A percentile compares a stretch with the other conserved stretches of the same genome.
phyloP scores from a whole-genome alignment of 2,888 invertebrate species.

The Macaria liturata region DNA sequence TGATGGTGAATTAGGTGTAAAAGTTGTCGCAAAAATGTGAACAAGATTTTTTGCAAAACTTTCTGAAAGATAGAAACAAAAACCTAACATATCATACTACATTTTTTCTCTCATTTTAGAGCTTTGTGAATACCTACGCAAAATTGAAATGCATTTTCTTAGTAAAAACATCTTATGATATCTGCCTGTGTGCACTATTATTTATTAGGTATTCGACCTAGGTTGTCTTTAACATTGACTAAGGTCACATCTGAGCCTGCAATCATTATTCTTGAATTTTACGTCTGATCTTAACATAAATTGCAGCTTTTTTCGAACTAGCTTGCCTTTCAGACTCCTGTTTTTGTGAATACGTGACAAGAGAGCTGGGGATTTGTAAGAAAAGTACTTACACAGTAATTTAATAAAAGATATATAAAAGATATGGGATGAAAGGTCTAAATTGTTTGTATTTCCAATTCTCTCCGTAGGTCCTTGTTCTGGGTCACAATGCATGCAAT shows the following conservation, averaged over 20 bases:
- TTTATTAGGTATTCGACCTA: no score
- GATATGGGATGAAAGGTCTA: conserved; percentile 1
- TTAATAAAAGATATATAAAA: no score
- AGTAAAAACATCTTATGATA: no score
- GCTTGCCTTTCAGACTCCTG: conserved; percentile 23
- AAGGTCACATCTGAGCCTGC: conserved; percentile 4
- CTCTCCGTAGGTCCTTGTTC: conserved; percentile 16
- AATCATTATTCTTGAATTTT: conserved; percentile 14
- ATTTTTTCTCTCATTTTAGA: no score
- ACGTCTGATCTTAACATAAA: conserved; percentile 5
- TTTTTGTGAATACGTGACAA: conserved; percentile 32
- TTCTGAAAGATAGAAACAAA: no score
- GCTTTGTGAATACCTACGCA: no score
- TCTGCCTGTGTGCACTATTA: no score
- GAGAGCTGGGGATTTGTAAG: conserved; percentile 19
- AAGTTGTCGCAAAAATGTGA: no score
- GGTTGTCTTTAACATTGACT: not conserved
- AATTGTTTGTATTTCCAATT: conserved; percentile 7
- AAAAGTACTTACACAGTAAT: conserved; percentile 4
- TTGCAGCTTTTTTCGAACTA: conserved; percentile 15
- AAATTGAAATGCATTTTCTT: no score
- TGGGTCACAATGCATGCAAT: conserved; percentile 29
- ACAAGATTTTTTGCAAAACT: no score
- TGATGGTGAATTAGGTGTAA: no score
- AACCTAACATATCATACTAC: no score